Evolutionary conservation across 1,140 invertebrate genomes (phyloP).

Genomic region (Caenorhabditis briggsae): DNA sequence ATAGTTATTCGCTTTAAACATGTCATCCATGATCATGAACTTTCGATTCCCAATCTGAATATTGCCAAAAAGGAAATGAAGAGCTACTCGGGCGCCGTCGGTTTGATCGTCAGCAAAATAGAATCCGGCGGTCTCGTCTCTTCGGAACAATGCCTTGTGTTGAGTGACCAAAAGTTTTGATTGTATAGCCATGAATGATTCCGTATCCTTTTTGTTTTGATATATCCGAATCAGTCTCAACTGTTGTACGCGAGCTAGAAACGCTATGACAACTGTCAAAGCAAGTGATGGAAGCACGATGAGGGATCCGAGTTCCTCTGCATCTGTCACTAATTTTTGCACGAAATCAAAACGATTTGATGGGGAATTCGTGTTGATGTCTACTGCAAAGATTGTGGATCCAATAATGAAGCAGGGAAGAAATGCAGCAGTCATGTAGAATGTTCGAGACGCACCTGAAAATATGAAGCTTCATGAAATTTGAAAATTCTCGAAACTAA

Average conservation of each 20-base stretch:
- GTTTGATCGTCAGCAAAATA: conserved; percentile 47
- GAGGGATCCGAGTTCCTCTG: conserved; percentile 51
- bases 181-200: conserved; percentile 44
- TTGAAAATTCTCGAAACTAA: too few species aligned
- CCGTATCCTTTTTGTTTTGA: conserved; percentile 38
- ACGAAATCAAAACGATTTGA: conserved; percentile 1
- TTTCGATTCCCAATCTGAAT: conserved; percentile 58
- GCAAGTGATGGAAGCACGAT: conserved; percentile 26
- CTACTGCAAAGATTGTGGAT: background rate
- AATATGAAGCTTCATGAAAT: background rate
- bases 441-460: conserved; percentile 46
- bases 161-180: conserved; percentile 30
- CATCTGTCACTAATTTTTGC: conserved; percentile 21
- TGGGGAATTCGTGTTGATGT: conserved; percentile 11
- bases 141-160: conserved; percentile 24
- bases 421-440: conserved; percentile 22
- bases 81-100: background rate
- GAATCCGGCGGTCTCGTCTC: conserved; percentile 10
- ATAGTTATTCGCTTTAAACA: conserved; percentile 56
- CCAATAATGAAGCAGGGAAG: conserved; percentile 29
- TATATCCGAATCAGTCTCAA: conserved; percentile 56
- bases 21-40: conserved; percentile 51
- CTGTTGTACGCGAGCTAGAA: conserved; percentile 30
- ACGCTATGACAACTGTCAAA: background rate
- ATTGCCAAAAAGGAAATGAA: conserved; percentile 51